Percentiles rank a stretch among this genome's conserved stretches.
Conservation (phyloP, 2,113 vertebrate genomes). For the Hiodon alosoides region DNA sequence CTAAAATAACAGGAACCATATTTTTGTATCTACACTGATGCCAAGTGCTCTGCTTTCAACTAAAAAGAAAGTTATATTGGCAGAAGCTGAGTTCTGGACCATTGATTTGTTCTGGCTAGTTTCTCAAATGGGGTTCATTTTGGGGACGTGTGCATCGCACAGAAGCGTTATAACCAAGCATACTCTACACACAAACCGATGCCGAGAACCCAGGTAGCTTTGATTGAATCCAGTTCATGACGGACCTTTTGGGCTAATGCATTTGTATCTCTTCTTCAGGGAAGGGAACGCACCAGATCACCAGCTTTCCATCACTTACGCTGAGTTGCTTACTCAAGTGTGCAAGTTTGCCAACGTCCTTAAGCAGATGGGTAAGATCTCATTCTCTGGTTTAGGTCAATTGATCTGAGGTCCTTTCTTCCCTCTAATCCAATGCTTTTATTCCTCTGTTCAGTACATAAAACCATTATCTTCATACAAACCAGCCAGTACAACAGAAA, state of each 20-base stretch:
- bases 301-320: constrained; percentile 60
- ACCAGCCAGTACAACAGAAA: not conserved
- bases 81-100: not conserved
- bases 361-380: constrained; percentile 60
- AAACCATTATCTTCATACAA: too few species aligned
- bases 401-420: not conserved
- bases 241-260: not conserved
- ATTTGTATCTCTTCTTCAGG: constrained; percentile 42
- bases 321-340: constrained; percentile 62
- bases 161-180: too few species aligned
- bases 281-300: constrained; percentile 68
- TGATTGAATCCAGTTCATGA: not conserved
- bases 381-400: not conserved
- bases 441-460: not conserved
- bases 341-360: constrained; percentile 69
- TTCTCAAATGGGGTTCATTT: too few species aligned
- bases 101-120: not conserved
- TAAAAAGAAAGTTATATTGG: not conserved
- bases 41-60: not conserved
- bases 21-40: not conserved
- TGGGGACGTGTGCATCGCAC: too few species aligned
- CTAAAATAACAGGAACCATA: constrained; percentile 11
- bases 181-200: too few species aligned
- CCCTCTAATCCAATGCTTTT: not conserved
- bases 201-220: not conserved